Percentiles rank a stretch among this genome's conserved stretches.
phyloP scores from a whole-genome alignment of 2,888 invertebrate species.

The Notodonta ziczac region DNA sequence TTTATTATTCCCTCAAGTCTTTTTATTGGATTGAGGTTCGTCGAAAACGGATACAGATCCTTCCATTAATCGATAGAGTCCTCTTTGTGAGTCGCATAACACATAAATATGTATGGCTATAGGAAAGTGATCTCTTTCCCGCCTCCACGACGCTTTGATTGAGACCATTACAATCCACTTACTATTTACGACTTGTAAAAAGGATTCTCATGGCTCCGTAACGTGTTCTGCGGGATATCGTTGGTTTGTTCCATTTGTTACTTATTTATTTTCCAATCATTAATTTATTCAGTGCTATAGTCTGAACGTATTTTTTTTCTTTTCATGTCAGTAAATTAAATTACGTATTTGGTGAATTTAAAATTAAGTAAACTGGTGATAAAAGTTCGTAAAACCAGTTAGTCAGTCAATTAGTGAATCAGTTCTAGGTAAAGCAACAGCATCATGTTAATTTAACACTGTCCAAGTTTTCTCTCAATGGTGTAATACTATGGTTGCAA shows the following conservation, averaged over 20 bases:
- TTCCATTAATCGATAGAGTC: conserved; percentile 9
- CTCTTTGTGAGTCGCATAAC: conserved; percentile 7
- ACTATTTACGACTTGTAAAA: conserved; percentile 69
- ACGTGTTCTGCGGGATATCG: conserved; percentile 53
- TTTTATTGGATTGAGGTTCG: conserved; percentile 4
- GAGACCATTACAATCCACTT: conserved; percentile 65
- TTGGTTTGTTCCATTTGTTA: conserved; percentile 39
- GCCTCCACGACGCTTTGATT: conserved; percentile 38
- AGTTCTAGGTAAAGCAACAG: too few species aligned
- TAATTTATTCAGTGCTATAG: too few species aligned
- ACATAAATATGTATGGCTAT: conserved; percentile 19
- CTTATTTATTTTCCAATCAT: not conserved
- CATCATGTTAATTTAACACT: too few species aligned
- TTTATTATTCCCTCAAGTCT: not conserved
- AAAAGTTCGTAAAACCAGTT: too few species aligned
- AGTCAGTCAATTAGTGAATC: too few species aligned
- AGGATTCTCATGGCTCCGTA: conserved; percentile 52
- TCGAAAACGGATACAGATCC: conserved; percentile 11
- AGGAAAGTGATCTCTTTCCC: conserved; percentile 17
- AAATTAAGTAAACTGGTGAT: too few species aligned
- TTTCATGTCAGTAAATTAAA: too few species aligned
- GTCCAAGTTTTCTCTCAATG: not conserved
- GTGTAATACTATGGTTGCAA: not conserved
- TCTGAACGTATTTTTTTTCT: too few species aligned
- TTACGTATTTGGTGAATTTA: too few species aligned